These are phyloP conservation scores for Hydropotes inermis DNA, from an alignment of 2,113 vertebrate species.

Conservation along the genomic window DNA sequence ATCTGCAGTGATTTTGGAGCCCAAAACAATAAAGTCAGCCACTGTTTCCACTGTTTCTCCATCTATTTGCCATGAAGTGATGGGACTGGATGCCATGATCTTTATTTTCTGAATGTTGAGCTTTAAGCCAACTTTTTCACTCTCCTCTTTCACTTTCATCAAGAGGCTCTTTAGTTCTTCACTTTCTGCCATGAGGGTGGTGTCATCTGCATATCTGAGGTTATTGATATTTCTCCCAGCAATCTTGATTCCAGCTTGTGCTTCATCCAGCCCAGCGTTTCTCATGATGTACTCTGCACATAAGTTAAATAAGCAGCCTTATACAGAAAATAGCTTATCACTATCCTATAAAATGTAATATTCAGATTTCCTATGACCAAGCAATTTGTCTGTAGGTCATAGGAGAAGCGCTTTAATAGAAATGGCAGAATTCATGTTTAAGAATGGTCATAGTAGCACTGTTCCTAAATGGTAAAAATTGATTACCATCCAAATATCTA, in stretches of 20 bases:
- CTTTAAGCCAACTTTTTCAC: too few relatives aligned
- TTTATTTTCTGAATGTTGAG: too few relatives aligned
- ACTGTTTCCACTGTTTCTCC: too few relatives aligned
- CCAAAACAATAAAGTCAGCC: too few relatives aligned
- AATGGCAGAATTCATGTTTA: background rate
- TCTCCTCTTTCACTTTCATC: too few relatives aligned
- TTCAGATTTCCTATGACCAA: background rate
- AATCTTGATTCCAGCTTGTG: background rate
- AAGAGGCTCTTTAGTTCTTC: background rate
- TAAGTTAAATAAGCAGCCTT: background rate
- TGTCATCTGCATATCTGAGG: background rate
- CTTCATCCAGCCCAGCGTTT: background rate
- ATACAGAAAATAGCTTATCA: background rate
- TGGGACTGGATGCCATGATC: too few relatives aligned
- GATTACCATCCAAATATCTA: background rate
- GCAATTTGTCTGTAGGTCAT: background rate
- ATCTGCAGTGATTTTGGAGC: too few relatives aligned
- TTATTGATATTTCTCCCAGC: background rate
- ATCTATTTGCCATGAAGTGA: too few relatives aligned
- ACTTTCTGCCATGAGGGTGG: background rate
- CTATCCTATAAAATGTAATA: background rate
- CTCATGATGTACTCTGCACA: background rate
- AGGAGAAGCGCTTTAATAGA: background rate
- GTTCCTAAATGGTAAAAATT: background rate
- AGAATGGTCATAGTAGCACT: background rate